phyloP scores from a whole-genome alignment of 2,113 vertebrate species.

The Azemiops feae region DNA sequence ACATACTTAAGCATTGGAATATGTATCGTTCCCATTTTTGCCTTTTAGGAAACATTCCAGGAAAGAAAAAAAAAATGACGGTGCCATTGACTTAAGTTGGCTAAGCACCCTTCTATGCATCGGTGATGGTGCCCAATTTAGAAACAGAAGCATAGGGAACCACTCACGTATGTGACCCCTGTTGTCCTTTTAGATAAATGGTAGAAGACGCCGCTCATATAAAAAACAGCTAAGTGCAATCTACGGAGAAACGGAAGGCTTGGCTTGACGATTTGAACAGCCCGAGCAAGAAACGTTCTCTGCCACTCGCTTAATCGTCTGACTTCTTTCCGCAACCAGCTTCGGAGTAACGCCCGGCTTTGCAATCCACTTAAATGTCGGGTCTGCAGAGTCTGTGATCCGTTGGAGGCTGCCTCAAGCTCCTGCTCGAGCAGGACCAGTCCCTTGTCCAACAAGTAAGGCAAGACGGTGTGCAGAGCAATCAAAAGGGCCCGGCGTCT shows the following conservation, averaged over 20 bases:
- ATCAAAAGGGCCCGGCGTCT: slow-evolving; percentile 70
- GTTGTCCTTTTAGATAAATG: slow-evolving; percentile 85
- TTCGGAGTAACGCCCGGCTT: slow-evolving; percentile 52
- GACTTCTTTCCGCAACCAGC: slow-evolving; percentile 63
- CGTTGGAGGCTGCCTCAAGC: slow-evolving; percentile 66
- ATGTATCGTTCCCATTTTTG: background rate
- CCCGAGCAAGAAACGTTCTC: slow-evolving; percentile 68
- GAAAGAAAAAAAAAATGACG: background rate
- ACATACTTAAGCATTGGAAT: background rate
- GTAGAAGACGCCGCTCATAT: slow-evolving; percentile 83
- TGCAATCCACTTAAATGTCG: slow-evolving; percentile 39
- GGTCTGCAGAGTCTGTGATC: slow-evolving; percentile 13
- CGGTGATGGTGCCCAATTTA: background rate
- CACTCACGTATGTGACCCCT: slow-evolving; percentile 84
- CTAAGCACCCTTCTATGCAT: background rate
- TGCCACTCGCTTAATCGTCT: slow-evolving; percentile 73
- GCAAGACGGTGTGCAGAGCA: slow-evolving; percentile 74
- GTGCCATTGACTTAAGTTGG: background rate
- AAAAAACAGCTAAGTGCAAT: slow-evolving; percentile 86
- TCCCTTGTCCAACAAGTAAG: slow-evolving; percentile 85
- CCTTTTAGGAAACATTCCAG: background rate
- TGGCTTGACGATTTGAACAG: slow-evolving; percentile 66
- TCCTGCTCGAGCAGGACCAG: slow-evolving; percentile 83
- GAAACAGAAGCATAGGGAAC: background rate
- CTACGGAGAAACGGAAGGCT: slow-evolving; percentile 74